A percentile compares a stretch with the other conserved stretches of the same genome.
Conservation (phyloP, 2,888 invertebrate species). For the Caenorhabditis panamensis region DNA sequence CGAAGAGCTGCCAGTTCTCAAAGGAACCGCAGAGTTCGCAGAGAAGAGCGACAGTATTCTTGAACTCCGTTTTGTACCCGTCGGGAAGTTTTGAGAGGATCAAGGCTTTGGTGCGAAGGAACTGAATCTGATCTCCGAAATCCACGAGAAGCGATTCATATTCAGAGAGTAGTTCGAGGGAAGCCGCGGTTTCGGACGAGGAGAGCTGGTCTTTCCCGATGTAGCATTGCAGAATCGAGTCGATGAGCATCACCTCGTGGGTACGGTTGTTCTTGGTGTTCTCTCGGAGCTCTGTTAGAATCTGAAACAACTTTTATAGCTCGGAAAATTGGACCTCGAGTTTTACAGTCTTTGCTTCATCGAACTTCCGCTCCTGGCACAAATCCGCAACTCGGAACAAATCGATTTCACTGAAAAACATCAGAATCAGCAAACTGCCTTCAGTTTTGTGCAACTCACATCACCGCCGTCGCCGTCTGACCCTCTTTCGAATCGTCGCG, state of each 20-base stretch:
- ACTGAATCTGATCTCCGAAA: slow-evolving; percentile 61
- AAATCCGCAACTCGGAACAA: slow-evolving; percentile 31
- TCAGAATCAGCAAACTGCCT: no score
- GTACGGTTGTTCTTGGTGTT: slow-evolving; percentile 55
- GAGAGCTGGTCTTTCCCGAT: slow-evolving; percentile 27
- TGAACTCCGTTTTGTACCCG: background rate
- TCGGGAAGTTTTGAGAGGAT: slow-evolving; percentile 6
- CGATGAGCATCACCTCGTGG: slow-evolving; percentile 57
- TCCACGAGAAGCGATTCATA: slow-evolving; percentile 50
- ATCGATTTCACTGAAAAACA: slow-evolving; percentile 53
- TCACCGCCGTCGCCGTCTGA: slow-evolving; percentile 37
- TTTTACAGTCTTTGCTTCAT: slow-evolving; percentile 18
- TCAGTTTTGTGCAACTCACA: slow-evolving; percentile 27
- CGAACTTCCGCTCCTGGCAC: background rate
- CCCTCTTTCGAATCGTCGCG: slow-evolving; percentile 26
- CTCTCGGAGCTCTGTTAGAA: slow-evolving; percentile 22
- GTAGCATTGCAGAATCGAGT: slow-evolving; percentile 52
- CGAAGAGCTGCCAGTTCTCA: slow-evolving; percentile 55
- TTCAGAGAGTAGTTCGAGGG: slow-evolving; percentile 11
- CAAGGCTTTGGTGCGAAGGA: slow-evolving; percentile 40
- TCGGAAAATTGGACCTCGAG: no score
- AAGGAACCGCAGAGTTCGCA: slow-evolving; percentile 42
- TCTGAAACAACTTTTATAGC: slow-evolving; percentile 8
- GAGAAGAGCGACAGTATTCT: slow-evolving; percentile 47
- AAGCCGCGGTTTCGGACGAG: background rate